Percentiles rank a stretch among this genome's conserved stretches.
phyloP scores from a whole-genome alignment of 2,113 vertebrate genomes.

The Neogale vison region DNA sequence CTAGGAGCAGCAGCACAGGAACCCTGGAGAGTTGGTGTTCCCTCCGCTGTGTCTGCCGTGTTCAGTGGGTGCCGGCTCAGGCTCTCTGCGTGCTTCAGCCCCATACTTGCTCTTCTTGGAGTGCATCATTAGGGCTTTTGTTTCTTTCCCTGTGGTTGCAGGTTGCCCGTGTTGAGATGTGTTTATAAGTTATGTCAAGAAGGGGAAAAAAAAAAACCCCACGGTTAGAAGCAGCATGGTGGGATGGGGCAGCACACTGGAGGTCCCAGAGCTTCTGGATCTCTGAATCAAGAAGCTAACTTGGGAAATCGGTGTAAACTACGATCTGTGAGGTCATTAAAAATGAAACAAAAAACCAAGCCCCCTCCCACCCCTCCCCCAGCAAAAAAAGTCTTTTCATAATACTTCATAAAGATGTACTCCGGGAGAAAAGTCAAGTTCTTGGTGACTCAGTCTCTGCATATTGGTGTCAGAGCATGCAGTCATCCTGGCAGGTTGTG shows the following conservation, averaged over 20 bases:
- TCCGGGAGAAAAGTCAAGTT: neutral
- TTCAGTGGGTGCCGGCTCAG: neutral
- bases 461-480: neutral
- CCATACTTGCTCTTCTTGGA: neutral
- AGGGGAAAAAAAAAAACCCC: neutral
- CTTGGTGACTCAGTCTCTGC: neutral
- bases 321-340: neutral
- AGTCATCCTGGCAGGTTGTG: neutral
- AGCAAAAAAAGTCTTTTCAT: neutral
- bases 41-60: neutral
- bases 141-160: constrained; percentile 21
- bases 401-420: neutral
- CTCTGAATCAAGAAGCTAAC: neutral
- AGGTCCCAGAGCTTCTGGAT: neutral
- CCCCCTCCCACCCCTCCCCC: too few species aligned
- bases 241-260: neutral
- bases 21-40: neutral
- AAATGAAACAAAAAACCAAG: neutral
- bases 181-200: neutral
- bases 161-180: neutral
- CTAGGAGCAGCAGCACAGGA: neutral
- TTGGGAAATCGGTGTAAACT: neutral
- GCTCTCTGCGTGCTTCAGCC: neutral
- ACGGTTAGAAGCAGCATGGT: neutral
- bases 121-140: neutral